phyloP scores from a whole-genome alignment of 1,140 invertebrate genomes.

The Aradophagus sp. region DNA sequence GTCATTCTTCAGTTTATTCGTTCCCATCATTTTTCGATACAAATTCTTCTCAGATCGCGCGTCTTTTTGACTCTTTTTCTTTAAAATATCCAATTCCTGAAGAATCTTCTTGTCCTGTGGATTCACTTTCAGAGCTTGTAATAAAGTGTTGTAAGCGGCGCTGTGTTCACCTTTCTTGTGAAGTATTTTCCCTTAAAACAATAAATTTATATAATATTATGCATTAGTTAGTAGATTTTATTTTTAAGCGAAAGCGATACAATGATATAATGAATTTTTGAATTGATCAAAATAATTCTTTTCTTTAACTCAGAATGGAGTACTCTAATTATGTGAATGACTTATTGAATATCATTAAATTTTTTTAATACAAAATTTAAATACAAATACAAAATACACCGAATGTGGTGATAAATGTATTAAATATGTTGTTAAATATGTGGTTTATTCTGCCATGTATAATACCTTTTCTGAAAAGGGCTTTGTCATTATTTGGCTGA shows the following conservation, averaged over 20 bases:
- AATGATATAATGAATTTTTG: no score
- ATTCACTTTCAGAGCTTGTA: constrained; percentile 77
- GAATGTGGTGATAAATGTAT: constrained; percentile 11
- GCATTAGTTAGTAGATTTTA: no score
- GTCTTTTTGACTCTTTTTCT: constrained; percentile 76
- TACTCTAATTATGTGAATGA: no score
- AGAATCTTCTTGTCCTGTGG: constrained; percentile 77
- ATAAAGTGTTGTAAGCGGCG: constrained; percentile 77
- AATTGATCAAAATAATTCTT: no score
- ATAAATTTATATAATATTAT: no score
- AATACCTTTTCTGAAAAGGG: constrained; percentile 90
- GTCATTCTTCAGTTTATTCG: constrained; percentile 41
- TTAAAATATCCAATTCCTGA: constrained; percentile 78
- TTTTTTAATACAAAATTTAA: no score
- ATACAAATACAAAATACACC: no score
- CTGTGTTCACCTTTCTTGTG: constrained; percentile 78
- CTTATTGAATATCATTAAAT: no score
- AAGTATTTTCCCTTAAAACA: constrained; percentile 78
- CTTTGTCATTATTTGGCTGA: constrained; percentile 92
- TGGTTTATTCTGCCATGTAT: no score
- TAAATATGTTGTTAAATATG: constrained; percentile 10
- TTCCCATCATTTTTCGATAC: constrained; percentile 81
- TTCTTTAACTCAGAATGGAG: no score
- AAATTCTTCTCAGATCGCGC: constrained; percentile 77
- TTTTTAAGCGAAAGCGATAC: no score